Evolutionary conservation across 2,113 vertebrate genomes (phyloP).

Genomic region (Panurus biarmicus): DNA sequence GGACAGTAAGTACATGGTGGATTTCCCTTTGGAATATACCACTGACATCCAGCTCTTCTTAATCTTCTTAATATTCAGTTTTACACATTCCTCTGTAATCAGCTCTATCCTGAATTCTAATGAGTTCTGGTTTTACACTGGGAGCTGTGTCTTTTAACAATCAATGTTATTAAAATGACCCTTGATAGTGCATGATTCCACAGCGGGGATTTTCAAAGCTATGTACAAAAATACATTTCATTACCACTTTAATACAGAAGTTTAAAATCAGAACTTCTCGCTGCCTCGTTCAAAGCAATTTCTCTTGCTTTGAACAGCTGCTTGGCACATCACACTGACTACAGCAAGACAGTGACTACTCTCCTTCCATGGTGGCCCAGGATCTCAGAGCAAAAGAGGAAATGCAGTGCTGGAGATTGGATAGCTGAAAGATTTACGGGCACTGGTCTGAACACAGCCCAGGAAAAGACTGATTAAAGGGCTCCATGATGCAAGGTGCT

Average conservation of each 20-base stretch:
- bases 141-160: conserved; percentile 54
- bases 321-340: neutral
- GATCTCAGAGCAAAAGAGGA: neutral
- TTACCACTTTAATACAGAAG: conserved; percentile 30
- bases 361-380: neutral
- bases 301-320: conserved; percentile 24
- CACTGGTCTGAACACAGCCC: neutral
- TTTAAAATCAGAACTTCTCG: conserved; percentile 46
- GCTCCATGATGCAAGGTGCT: neutral
- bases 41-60: conserved; percentile 26
- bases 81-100: conserved; percentile 51
- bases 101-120: conserved; percentile 65
- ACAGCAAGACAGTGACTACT: neutral
- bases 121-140: conserved; percentile 41
- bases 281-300: conserved; percentile 47
- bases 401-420: neutral
- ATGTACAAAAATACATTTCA: conserved; percentile 36
- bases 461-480: conserved; percentile 10
- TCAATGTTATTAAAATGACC: conserved; percentile 67
- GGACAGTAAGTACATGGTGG: conserved; percentile 9
- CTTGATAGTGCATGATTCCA: conserved; percentile 1
- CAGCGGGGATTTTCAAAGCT: conserved; percentile 45
- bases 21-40: conserved; percentile 59
- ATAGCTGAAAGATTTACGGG: neutral
- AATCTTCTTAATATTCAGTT: conserved; percentile 69